phyloP scores from a whole-genome alignment of 35 echinoderm and acorn worm genomes.

The Apostichopus parvimensis region DNA sequence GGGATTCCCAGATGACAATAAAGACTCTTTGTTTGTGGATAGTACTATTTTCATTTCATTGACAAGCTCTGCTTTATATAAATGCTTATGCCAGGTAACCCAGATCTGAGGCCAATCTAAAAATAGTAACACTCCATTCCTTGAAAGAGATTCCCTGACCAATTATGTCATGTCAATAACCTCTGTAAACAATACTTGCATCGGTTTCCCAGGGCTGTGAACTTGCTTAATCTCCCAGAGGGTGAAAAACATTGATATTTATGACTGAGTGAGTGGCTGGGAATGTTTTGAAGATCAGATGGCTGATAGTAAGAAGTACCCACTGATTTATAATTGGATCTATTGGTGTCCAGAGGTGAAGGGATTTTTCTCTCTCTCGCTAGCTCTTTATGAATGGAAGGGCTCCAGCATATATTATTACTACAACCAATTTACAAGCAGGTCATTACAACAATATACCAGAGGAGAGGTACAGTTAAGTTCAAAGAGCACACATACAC shows the following conservation, averaged over 20 bases:
- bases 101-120: slow-evolving; percentile 41
- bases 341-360: neutral
- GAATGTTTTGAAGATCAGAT: neutral
- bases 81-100: slow-evolving; percentile 3
- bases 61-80: slow-evolving; percentile 11
- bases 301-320: neutral
- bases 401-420: no score
- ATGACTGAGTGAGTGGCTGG: neutral
- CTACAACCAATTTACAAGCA: no score
- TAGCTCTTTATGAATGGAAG: no score
- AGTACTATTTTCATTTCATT: slow-evolving; percentile 2
- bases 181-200: slow-evolving; percentile 28
- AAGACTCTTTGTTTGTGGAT: slow-evolving; percentile 23
- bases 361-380: no score
- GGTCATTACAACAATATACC: no score
- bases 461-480: no score
- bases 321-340: neutral
- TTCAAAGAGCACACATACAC: no score
- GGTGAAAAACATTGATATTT: slow-evolving; percentile 44
- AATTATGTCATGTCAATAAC: slow-evolving; percentile 45
- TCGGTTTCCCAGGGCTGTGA: slow-evolving; percentile 23
- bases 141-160: slow-evolving; percentile 44
- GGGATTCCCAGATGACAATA: slow-evolving; percentile 42
- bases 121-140: slow-evolving; percentile 26
- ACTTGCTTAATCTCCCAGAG: slow-evolving; percentile 31